Percentiles rank a stretch among this genome's conserved stretches.
Conservation (phyloP, 2,797 vertebrate species). For the Adrianichthys oophorus region DNA sequence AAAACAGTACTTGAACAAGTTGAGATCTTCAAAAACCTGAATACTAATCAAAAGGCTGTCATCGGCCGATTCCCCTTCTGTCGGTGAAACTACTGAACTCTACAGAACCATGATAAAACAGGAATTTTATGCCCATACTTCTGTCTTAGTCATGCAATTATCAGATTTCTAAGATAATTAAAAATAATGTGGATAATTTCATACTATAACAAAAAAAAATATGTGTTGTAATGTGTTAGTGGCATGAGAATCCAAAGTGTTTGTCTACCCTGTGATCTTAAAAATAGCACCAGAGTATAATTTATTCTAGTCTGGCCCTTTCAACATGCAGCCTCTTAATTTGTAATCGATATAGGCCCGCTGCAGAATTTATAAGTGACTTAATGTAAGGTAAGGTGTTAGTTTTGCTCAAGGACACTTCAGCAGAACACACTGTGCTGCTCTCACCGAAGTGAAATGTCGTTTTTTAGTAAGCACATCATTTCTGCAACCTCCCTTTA, state of each 20-base stretch:
- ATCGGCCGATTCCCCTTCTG: conserved; percentile 38
- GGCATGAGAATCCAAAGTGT: background rate
- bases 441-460: conserved; percentile 1
- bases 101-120: conserved; percentile 17
- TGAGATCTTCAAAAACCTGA: conserved; percentile 36
- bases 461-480: background rate
- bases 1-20: conserved; percentile 58
- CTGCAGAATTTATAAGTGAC: conserved; percentile 31
- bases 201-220: background rate
- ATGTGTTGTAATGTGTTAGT: background rate
- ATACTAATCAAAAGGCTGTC: conserved; percentile 44
- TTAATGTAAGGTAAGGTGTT: conserved; percentile 28
- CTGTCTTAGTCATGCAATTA: conserved; percentile 15
- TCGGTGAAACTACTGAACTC: conserved; percentile 41
- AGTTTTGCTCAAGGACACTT: conserved; percentile 26
- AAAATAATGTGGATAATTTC: conserved; percentile 2
- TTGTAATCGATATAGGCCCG: conserved; percentile 25
- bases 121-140: conserved; percentile 23
- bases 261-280: conserved; percentile 2
- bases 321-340: conserved; percentile 39
- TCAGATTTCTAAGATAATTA: conserved; percentile 2
- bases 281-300: background rate
- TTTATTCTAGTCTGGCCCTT: conserved; percentile 7
- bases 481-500: background rate
- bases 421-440: conserved; percentile 15